These are phyloP conservation scores for Hydropsyche betteni DNA, from an alignment of 2,888 invertebrate genomes.

Conservation along the genomic window DNA sequence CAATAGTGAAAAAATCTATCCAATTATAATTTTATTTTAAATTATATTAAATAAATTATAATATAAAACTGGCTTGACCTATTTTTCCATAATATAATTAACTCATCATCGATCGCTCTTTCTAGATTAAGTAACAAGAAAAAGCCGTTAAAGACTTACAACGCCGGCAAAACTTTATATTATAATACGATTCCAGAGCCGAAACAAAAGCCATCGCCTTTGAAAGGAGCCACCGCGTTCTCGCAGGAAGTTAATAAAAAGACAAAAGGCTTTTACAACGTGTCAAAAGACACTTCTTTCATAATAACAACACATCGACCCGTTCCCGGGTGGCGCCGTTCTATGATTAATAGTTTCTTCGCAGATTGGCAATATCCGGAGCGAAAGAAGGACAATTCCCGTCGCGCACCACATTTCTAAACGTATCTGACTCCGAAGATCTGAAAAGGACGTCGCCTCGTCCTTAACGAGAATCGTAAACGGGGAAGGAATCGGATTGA, in stretches of 20 bases:
- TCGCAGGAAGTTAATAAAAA: conserved; percentile 14
- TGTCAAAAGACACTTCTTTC: conserved; percentile 13
- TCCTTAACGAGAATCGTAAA: conserved; percentile 46
- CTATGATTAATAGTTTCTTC: conserved; percentile 51
- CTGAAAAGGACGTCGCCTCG: conserved; percentile 27
- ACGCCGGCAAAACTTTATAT: too few relatives aligned
- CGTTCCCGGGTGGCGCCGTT: conserved; percentile 18
- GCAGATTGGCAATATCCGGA: conserved; percentile 51
- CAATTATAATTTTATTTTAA: too few relatives aligned
- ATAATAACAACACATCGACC: conserved; percentile 15
- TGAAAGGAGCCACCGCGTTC: too few relatives aligned
- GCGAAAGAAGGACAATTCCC: conserved; percentile 34
- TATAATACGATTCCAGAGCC: too few relatives aligned
- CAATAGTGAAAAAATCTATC: too few relatives aligned
- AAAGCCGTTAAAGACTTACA: too few relatives aligned
- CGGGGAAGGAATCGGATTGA: conserved; percentile 22
- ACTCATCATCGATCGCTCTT: too few relatives aligned
- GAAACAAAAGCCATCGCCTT: too few relatives aligned
- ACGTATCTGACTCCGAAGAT: conserved; percentile 16
- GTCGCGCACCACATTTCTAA: not conserved
- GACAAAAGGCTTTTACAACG: conserved; percentile 21
- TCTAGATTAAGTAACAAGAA: too few relatives aligned
- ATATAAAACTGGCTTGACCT: too few relatives aligned
- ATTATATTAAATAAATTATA: too few relatives aligned
- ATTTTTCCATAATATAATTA: too few relatives aligned